A percentile compares a stretch with the other conserved stretches of the same genome.
Evolutionary conservation across 2,888 invertebrate species (phyloP).

Genomic region (Auanema sp.): DNA sequence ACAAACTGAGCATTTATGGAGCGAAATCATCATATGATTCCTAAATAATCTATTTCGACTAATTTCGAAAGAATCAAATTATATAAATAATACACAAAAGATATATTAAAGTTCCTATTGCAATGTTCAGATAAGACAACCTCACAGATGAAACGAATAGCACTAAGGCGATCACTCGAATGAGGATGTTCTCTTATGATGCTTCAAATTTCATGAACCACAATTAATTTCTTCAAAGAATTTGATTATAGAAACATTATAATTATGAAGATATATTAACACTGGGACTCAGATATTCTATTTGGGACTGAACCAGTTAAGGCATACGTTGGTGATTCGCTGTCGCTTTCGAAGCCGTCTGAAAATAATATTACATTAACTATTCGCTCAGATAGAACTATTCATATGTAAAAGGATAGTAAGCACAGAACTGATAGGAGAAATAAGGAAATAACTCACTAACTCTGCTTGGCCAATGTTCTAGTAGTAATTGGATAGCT

Average conservation of each 20-base stretch:
- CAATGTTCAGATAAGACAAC: no score
- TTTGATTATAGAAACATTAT: neutral
- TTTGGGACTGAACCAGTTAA: neutral
- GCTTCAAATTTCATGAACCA: neutral
- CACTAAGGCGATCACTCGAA: no score
- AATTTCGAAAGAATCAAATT: no score
- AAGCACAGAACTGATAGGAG: neutral
- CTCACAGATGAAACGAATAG: no score
- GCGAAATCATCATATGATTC: no score
- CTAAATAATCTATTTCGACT: no score
- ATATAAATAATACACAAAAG: no score
- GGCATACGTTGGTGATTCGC: conserved; percentile 2
- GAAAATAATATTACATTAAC: neutral
- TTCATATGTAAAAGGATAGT: neutral
- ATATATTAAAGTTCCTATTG: no score
- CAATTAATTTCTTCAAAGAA: neutral
- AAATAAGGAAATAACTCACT: conserved; percentile 52
- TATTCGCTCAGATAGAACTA: neutral
- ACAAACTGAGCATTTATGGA: no score
- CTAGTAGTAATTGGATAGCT: conserved; percentile 55
- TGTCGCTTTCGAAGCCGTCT: conserved; percentile 1
- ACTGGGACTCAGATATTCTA: no score
- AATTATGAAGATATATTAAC: no score
- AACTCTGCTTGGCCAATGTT: conserved; percentile 63
- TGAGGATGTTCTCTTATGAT: neutral